phyloP scores from a whole-genome alignment of 2,797 vertebrate species.

The Poecilia wingei region DNA sequence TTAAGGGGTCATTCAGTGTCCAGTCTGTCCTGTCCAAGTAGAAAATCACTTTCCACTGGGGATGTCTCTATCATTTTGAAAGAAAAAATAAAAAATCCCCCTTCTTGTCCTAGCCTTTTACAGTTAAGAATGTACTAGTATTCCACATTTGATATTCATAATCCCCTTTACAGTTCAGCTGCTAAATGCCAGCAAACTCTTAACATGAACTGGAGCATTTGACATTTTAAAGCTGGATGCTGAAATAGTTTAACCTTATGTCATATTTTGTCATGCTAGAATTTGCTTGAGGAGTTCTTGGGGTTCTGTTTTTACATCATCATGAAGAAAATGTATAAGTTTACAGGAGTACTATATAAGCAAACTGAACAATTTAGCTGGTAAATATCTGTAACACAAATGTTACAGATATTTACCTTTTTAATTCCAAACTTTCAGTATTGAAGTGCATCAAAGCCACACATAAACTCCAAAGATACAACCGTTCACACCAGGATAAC shows the following conservation, averaged over 20 bases:
- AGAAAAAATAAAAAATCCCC: not conserved
- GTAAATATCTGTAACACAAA: not conserved
- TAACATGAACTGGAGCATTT: constrained; percentile 16
- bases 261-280: constrained; percentile 1
- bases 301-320: not conserved
- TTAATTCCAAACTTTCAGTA: not conserved
- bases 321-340: not conserved
- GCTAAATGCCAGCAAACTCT: constrained; percentile 19
- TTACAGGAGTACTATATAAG: not conserved
- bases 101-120: not conserved
- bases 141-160: constrained; percentile 19
- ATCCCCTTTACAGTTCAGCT: constrained; percentile 29
- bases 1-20: constrained; percentile 67
- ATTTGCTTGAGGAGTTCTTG: not conserved
- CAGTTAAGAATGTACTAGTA: not conserved
- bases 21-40: constrained; percentile 42
- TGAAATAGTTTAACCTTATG: constrained; percentile 13
- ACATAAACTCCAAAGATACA: not conserved
- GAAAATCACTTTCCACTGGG: constrained; percentile 32
- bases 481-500: not conserved
- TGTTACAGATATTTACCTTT: not conserved
- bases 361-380: not conserved
- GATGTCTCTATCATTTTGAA: constrained; percentile 26
- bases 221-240: constrained; percentile 14
- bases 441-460: not conserved